Evolutionary conservation across 2,888 invertebrate genomes (phyloP).

Genomic region (Hypsopygia costalis): DNA sequence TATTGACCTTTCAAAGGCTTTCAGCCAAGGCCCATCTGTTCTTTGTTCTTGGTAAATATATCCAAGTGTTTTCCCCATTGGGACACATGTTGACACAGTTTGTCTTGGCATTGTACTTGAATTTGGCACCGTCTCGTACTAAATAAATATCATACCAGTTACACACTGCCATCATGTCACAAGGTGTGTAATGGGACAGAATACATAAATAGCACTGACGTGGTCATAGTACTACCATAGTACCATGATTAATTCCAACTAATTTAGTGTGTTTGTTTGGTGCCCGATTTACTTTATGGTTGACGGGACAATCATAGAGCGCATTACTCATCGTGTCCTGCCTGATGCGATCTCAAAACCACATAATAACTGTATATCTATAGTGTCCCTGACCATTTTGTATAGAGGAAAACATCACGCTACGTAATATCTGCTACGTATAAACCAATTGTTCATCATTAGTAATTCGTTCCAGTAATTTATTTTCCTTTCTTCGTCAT

Average conservation of each 20-base stretch:
- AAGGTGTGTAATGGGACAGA: no score
- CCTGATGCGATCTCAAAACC: slow-evolving; percentile 1
- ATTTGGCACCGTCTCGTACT: neutral
- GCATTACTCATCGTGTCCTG: slow-evolving; percentile 33
- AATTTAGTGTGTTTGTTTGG: slow-evolving; percentile 19
- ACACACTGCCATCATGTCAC: no score
- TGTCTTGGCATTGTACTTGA: neutral
- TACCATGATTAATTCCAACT: slow-evolving; percentile 13
- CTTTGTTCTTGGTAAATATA: slow-evolving; percentile 6
- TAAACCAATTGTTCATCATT: neutral
- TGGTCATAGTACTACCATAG: no score
- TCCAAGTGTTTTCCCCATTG: slow-evolving; percentile 27
- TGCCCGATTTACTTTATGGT: slow-evolving; percentile 28
- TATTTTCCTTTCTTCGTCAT: slow-evolving; percentile 1
- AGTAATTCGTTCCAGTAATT: slow-evolving; percentile 1
- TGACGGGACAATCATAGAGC: slow-evolving; percentile 32
- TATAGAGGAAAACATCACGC: no score
- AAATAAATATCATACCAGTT: no score
- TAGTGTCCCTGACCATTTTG: no score
- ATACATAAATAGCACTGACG: no score
- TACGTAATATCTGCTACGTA: no score
- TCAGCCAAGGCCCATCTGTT: neutral
- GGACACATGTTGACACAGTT: slow-evolving; percentile 3
- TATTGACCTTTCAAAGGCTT: slow-evolving; percentile 10
- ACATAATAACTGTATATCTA: neutral